Evolutionary conservation across 2,113 vertebrate species (phyloP), one percentile per base, ranked within the genome.

Genomic region (Eptesicus fuscus): DNA sequence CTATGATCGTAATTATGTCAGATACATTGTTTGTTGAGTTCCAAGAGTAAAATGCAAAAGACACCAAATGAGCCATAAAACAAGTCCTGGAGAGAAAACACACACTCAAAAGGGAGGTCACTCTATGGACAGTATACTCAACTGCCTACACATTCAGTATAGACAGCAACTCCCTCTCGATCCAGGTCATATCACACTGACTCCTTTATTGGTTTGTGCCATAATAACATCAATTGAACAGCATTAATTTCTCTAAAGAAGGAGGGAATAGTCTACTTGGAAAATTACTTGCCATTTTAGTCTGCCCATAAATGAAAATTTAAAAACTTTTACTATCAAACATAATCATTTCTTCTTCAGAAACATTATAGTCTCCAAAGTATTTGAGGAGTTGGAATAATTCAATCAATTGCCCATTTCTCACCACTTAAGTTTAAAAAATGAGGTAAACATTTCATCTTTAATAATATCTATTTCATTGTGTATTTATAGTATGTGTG

Each of bases 291-390:
- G 7, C 12, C 8, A 44, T 90, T 95, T 85, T 10, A 37, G n/a
- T 76, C 18, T 63, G 47, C 44, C 14, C 8, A 9, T 28, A 79
- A 95, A 25, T n/a, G 7, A 77, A 95, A 88, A 49, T 44, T 13
- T 42, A 53, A 69, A 28, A 65, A 37, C 42, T 18, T 51, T 88
- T 4, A 16, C 51, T 56, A 25, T 78, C 51, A 88, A 93, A 82
- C 25, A 83, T 32, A 87, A 63, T 71, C 2, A 88, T 40, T 90
- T 90, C 67, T 77, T 61, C 20, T 96, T 82, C 40, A 17, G 37
- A 94, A 92, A 61, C 30, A 59, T 71, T 59, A 80, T n/a, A 76
- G 32, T 51, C 56, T 91, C 88, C 77, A 84, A 59, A 83, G 40
- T 73, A 80, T 63, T 80, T 73, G 56, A 80, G 59, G 70, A 87